phyloP scores from a whole-genome alignment of 2,113 vertebrate species.

The Jaculus jaculus region DNA sequence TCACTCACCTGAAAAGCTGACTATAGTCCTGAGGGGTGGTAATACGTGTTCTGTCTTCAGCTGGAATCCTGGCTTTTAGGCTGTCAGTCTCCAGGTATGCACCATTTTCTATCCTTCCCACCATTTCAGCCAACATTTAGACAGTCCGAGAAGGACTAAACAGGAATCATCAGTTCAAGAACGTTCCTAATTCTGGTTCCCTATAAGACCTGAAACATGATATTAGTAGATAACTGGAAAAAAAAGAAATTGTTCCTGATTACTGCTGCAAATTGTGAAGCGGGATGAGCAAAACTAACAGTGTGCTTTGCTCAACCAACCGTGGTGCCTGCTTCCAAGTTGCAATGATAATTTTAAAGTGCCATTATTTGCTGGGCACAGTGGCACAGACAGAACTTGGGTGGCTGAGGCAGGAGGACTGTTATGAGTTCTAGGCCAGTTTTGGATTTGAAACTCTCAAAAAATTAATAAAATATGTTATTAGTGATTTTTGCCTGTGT shows the following conservation, averaged over 20 bases:
- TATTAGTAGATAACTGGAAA: background rate
- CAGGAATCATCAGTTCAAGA: too few species aligned
- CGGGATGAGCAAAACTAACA: background rate
- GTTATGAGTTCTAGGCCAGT: background rate
- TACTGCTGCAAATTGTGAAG: background rate
- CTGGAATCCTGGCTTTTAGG: background rate
- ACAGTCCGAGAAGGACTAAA: background rate
- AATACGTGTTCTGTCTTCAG: background rate
- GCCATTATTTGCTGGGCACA: background rate
- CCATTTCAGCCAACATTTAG: too few species aligned
- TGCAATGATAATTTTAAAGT: background rate
- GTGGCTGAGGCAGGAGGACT: background rate
- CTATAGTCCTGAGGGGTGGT: background rate
- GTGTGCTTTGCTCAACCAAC: background rate
- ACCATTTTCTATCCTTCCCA: too few species aligned
- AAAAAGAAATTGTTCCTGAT: background rate
- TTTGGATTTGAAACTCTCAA: too few species aligned
- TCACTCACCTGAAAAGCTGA: background rate
- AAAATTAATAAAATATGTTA: background rate
- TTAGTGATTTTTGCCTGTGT: background rate
- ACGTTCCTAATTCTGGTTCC: background rate
- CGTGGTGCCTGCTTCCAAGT: background rate
- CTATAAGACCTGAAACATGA: background rate
- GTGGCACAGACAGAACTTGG: background rate
- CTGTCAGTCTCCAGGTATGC: too few species aligned